Evolutionary conservation across 2,113 vertebrate genomes (phyloP).

Genomic region (Apus apus): DNA sequence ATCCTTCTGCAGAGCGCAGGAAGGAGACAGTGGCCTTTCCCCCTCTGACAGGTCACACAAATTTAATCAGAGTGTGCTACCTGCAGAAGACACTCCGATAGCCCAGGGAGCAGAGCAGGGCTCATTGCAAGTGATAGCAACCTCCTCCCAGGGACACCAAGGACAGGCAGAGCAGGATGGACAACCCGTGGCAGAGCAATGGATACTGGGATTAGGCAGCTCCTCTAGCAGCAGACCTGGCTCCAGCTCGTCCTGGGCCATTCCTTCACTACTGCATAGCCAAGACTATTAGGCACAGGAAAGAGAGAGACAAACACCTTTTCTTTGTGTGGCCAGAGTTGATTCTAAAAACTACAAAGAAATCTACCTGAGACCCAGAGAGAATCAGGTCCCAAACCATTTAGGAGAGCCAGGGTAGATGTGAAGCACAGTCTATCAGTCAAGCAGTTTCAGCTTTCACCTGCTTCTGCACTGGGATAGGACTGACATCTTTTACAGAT

Average conservation of each 20-base stretch:
- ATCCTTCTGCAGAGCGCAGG: not conserved
- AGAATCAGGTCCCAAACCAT: not conserved
- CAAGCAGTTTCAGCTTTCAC: conserved; percentile 60
- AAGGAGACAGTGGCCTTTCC: not conserved
- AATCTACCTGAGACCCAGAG: not conserved
- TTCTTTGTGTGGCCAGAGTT: not conserved
- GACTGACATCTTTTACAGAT: conserved; percentile 16
- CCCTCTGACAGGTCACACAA: not conserved
- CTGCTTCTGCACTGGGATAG: conserved; percentile 45
- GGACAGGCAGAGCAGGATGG: not conserved
- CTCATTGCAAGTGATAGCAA: not conserved
- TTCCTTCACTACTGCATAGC: not conserved
- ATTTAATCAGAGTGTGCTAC: not conserved
- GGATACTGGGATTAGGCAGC: accelerated
- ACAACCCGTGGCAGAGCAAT: accelerated
- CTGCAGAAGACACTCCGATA: not conserved
- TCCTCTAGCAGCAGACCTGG: not conserved
- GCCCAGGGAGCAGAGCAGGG: not conserved
- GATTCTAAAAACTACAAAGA: not conserved
- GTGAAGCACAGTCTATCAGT: not conserved
- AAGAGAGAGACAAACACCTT: not conserved
- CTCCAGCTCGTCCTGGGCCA: not conserved
- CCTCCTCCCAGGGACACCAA: not conserved
- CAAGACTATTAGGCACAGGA: not conserved
- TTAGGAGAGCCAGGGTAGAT: not conserved